Conservation (phyloP, 2,113 vertebrate genomes). For the Lasiurus cinereus region DNA sequence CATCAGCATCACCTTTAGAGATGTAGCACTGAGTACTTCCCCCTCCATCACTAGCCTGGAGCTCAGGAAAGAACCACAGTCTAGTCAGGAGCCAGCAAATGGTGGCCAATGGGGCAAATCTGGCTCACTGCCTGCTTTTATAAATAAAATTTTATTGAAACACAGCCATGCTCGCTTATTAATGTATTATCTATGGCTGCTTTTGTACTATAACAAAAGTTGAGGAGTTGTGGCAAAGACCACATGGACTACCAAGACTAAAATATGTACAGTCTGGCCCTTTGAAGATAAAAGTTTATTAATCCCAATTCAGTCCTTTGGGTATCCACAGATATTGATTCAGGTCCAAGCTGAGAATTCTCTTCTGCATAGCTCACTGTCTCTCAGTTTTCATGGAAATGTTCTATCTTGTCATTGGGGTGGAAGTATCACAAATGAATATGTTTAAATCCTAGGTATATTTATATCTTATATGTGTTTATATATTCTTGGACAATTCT, state of each 20-base stretch:
- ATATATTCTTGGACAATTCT: background rate
- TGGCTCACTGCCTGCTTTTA: background rate
- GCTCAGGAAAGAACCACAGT: background rate
- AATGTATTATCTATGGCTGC: background rate
- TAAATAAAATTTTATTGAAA: constrained; percentile 36
- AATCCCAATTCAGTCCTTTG: background rate
- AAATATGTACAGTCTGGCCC: constrained; percentile 21
- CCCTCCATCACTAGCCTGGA: background rate
- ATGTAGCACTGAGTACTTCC: background rate
- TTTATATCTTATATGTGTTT: background rate
- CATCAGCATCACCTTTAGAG: background rate
- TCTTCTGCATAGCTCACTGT: background rate
- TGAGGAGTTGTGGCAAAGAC: constrained; percentile 13
- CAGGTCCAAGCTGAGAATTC: background rate
- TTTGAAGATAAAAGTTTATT: background rate
- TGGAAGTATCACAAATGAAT: background rate
- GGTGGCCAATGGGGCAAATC: background rate
- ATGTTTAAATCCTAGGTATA: background rate
- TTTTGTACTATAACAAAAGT: constrained; percentile 7
- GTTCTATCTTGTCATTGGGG: background rate
- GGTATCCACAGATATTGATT: background rate
- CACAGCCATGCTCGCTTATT: background rate
- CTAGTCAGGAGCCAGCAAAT: background rate
- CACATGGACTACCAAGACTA: background rate
- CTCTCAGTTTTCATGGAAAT: background rate